A percentile compares a stretch with the other conserved stretches of the same genome.
Evolutionary conservation across 2,888 invertebrate species (phyloP).

Genomic region (Drosophila hamatofila): DNA sequence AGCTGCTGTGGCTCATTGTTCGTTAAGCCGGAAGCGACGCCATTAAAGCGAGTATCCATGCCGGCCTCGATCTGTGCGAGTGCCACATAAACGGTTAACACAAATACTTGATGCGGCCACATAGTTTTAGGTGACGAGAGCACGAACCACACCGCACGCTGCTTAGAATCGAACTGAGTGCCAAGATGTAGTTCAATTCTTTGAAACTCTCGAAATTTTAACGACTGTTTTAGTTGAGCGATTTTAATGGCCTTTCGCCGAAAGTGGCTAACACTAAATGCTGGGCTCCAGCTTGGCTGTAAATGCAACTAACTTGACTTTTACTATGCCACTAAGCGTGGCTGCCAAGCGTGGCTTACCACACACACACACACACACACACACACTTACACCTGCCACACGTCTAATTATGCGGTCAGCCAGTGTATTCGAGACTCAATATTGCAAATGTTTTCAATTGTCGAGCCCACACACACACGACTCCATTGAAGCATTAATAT

Average conservation of each 20-base stretch:
- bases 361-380: conserved; percentile 8
- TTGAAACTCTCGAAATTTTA: conserved; percentile 66
- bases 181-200: conserved; percentile 55
- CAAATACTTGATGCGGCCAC: conserved; percentile 53
- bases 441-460: conserved; percentile 21
- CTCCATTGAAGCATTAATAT: conserved; percentile 37
- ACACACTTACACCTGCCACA: conserved; percentile 21
- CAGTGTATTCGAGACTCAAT: neutral
- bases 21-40: conserved; percentile 49
- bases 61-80: conserved; percentile 27
- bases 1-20: conserved; percentile 43
- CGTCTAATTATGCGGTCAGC: conserved; percentile 34
- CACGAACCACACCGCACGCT: conserved; percentile 48
- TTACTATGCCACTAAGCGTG: conserved; percentile 39
- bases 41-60: conserved; percentile 55
- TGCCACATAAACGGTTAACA: conserved; percentile 50
- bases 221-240: conserved; percentile 74
- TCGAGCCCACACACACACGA: neutral
- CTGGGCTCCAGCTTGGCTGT: conserved; percentile 25
- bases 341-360: conserved; percentile 35
- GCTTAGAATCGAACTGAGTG: conserved; percentile 69
- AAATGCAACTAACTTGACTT: conserved; percentile 50
- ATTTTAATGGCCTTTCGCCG: conserved; percentile 73
- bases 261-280: conserved; percentile 55
- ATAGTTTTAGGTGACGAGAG: conserved; percentile 24